Evolutionary conservation across 2,113 vertebrate genomes (phyloP).

Genomic region (Oxyruncus cristatus): DNA sequence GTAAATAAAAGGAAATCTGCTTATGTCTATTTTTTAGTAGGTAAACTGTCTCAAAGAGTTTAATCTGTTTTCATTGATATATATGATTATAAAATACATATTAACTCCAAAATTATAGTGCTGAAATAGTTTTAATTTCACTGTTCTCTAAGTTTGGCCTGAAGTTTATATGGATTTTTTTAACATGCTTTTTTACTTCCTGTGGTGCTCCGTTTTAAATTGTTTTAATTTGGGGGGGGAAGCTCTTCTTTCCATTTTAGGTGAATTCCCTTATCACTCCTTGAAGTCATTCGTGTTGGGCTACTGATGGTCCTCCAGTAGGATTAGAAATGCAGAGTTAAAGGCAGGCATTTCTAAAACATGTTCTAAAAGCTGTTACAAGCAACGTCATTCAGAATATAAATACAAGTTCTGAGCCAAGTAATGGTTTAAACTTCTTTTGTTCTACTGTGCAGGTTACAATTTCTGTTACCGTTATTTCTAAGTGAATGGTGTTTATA

Average conservation of each 20-base stretch:
- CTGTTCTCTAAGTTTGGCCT: neutral
- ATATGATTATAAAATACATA: neutral
- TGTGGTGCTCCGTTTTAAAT: neutral
- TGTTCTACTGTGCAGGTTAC: neutral
- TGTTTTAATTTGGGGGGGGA: neutral
- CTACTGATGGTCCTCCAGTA: neutral
- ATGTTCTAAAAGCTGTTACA: neutral
- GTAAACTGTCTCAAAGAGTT: neutral
- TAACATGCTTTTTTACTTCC: neutral
- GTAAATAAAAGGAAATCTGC: neutral
- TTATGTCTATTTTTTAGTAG: neutral
- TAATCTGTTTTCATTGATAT: neutral
- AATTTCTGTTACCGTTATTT: constrained; percentile 45
- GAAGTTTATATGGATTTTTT: neutral
- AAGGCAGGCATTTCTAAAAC: neutral
- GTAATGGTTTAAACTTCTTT: neutral
- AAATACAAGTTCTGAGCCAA: neutral
- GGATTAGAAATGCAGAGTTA: neutral
- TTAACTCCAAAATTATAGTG: neutral
- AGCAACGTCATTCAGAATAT: neutral
- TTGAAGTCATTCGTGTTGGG: neutral
- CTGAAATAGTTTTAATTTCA: neutral
- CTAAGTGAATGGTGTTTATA: constrained; percentile 48
- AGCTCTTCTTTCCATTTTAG: neutral
- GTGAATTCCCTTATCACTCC: neutral